Evolutionary conservation across 2,888 invertebrate genomes (phyloP).

Genomic region (Pyrrhosoma nymphula): DNA sequence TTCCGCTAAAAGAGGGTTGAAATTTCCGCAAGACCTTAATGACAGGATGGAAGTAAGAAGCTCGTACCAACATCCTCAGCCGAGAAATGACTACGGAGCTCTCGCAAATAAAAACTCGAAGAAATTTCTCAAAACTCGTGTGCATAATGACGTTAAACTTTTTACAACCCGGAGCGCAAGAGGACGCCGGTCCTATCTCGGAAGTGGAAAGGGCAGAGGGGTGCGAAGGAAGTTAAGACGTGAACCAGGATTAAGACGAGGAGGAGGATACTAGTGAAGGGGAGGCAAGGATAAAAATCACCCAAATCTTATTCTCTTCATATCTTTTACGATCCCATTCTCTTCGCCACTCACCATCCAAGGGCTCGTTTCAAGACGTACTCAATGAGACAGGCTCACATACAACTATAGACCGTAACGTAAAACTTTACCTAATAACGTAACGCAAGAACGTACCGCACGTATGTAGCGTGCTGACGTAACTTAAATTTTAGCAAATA

Average conservation of each 20-base stretch:
- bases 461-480: no score
- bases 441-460: no score
- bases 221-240: not conserved
- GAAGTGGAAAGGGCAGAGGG: not conserved
- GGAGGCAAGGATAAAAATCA: not conserved
- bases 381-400: no score
- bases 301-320: constrained; percentile 1
- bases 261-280: not conserved
- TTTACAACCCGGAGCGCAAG: not conserved
- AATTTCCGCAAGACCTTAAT: not conserved
- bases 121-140: not conserved
- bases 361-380: no score
- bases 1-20: not conserved
- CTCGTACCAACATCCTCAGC: not conserved
- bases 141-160: not conserved
- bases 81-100: not conserved
- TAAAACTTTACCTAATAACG: no score
- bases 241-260: not conserved
- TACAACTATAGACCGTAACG: no score
- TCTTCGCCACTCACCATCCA: not conserved
- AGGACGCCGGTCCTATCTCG: not conserved
- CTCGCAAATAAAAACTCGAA: no score
- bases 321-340: constrained; percentile 16
- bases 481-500: no score
- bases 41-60: not conserved